These are phyloP conservation scores for Brachionus calyciflorus DNA, from an alignment of 1,140 invertebrate species.

Conservation along the genomic window DNA sequence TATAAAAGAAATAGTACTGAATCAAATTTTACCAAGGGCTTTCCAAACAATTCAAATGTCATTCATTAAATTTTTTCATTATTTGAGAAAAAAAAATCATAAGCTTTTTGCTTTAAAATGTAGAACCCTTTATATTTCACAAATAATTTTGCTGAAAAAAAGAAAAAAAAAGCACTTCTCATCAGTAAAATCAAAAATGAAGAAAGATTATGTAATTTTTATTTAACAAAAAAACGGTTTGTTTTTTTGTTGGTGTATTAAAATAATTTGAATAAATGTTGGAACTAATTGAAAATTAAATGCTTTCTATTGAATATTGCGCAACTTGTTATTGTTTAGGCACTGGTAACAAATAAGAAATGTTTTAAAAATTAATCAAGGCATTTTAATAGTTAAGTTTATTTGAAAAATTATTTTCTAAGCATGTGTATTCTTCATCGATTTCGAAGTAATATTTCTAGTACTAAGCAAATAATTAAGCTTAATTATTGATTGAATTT, in stretches of 20 bases:
- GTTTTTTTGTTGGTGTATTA: neutral
- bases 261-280: slow-evolving; percentile 5
- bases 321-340: slow-evolving; percentile 20
- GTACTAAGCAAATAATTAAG: no score
- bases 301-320: slow-evolving; percentile 22
- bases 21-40: neutral
- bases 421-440: no score
- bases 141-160: no score
- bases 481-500: no score
- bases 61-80: slow-evolving; percentile 9
- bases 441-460: no score
- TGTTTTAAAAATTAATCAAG: no score
- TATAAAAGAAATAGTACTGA: no score
- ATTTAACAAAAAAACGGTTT: neutral
- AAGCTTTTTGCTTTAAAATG: neutral
- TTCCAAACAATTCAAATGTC: no score
- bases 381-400: no score
- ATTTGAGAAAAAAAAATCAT: neutral
- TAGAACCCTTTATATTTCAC: neutral
- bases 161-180: neutral
- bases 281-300: slow-evolving; percentile 15
- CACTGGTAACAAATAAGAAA: no score
- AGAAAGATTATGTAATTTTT: neutral
- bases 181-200: no score
- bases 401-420: no score